phyloP scores from a whole-genome alignment of 2,113 vertebrate genomes.

The Capreolus pygargus region DNA sequence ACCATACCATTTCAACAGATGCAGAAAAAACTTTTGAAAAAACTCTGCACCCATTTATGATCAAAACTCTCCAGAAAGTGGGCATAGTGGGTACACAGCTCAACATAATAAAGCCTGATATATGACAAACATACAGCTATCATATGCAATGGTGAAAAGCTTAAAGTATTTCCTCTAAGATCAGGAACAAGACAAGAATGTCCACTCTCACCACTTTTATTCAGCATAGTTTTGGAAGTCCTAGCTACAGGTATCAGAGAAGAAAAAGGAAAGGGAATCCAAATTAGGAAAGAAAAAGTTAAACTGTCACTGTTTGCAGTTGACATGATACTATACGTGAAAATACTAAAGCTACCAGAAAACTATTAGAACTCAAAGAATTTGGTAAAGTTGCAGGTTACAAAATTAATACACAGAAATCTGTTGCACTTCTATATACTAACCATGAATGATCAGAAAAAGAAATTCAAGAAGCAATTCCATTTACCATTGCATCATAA shows the following conservation, averaged over 20 bases:
- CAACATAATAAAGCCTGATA: neutral
- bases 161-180: neutral
- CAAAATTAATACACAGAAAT: neutral
- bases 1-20: neutral
- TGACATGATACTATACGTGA: neutral
- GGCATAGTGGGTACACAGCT: neutral
- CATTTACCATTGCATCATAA: neutral
- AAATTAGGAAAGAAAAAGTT: neutral
- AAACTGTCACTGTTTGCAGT: neutral
- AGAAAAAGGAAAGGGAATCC: neutral
- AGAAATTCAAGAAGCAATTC: neutral
- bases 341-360: neutral
- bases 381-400: neutral
- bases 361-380: neutral
- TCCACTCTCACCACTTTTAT: neutral
- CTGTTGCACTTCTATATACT: neutral
- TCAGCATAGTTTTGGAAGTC: neutral
- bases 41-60: neutral
- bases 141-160: neutral
- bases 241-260: neutral
- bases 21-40: neutral
- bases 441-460: neutral
- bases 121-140: neutral
- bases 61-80: neutral
- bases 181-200: neutral